Base-by-base conservation (phyloP, 2,888 invertebrate species). In the Cyrtodaria siliqua region DNA sequence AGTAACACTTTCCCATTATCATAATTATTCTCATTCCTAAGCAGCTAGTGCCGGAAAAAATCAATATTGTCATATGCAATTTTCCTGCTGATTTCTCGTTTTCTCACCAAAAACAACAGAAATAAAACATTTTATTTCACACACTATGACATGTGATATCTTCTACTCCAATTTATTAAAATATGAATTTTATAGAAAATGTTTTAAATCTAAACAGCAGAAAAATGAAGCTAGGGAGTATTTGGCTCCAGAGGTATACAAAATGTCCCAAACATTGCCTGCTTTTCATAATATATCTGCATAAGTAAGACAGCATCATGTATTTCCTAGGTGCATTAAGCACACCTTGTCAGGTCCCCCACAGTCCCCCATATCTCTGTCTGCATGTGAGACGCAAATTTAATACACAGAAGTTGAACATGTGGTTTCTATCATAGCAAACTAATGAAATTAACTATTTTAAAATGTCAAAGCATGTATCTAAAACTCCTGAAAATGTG, bases 1-100 rank as follows among this genome's bases (percentile, higher is more conserved):
- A 49, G 38, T 33, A 33, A 33, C 47, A 67, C 38, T 16, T 52
- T n/a, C 57, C 33, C 40, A 77, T 77, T 77, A 77, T 63, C 77
- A 77, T 77, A 77, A 75, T 78, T 60, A 56, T 60, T 61, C 57
- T 52, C 64, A 79, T 79, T 75, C 79, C 79, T 75, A 57, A 71
- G 56, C 64, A 72, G 56, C 26, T 42, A 26, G 38, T 38, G 42
- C 42, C 52, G 9, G 53, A 61, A 63, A 72, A 73, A 79, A 80
- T 80, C 79, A 76, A 80, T 80, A 80, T 47, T 29, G 23, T 18
- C 47, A 20, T 8, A 16, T 8, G 44, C 6, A 9, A 44, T 24
- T 9, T 3, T 52, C 52, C 16, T 8, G 14, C 14, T 20, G 14
- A 24, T 52, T 24, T 52, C 52, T 52, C n/a, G 23, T 16, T 52